phyloP scores from a whole-genome alignment of 2,888 invertebrate genomes.

The Sarcophaga variegata region DNA sequence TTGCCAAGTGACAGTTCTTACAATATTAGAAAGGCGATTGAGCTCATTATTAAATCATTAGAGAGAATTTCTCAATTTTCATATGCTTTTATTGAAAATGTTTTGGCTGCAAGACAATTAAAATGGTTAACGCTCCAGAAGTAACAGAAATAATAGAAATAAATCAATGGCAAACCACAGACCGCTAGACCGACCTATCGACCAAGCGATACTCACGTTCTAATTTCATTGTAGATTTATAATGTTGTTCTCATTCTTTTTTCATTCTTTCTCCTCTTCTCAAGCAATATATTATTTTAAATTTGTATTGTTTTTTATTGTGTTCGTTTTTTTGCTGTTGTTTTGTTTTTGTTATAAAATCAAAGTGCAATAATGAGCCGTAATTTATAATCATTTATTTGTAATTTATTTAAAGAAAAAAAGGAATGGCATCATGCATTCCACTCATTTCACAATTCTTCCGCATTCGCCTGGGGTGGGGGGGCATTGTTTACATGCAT shows the following conservation, averaged over 20 bases:
- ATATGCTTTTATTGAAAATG: background rate
- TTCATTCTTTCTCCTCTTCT: background rate
- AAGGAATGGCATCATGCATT: constrained; percentile 26
- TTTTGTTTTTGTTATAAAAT: constrained; percentile 33
- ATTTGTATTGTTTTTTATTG: background rate
- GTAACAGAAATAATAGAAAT: background rate
- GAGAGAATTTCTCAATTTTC: background rate
- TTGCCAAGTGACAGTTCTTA: background rate
- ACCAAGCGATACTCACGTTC: background rate
- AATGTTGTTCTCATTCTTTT: background rate
- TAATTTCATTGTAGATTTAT: background rate
- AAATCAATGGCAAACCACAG: background rate
- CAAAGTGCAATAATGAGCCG: constrained; percentile 45
- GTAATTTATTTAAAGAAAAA: constrained; percentile 44
- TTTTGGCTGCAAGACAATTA: constrained; percentile 38
- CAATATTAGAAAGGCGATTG: background rate
- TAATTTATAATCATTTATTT: constrained; percentile 59
- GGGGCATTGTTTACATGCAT: background rate
- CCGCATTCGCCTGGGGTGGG: constrained; percentile 36
- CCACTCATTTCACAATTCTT: constrained; percentile 47
- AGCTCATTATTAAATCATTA: background rate
- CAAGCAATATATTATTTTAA: background rate
- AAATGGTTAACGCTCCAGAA: background rate
- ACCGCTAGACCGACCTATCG: background rate
- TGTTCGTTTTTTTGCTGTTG: background rate